Evolutionary conservation across 2,113 vertebrate species (phyloP).

Genomic region (Thamnophis sirtalis): DNA sequence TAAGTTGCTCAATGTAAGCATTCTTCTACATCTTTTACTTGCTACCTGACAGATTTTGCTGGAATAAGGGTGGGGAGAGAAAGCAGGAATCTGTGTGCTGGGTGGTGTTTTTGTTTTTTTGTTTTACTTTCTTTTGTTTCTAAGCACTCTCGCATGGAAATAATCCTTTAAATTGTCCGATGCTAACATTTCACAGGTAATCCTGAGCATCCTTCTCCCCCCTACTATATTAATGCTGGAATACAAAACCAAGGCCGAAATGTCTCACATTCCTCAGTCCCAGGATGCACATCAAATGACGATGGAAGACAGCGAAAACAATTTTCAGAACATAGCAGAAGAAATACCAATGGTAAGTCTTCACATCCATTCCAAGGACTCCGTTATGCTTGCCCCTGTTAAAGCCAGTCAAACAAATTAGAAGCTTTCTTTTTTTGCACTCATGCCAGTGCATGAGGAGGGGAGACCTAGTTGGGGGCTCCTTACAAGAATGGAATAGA

Average conservation of each 20-base stretch:
- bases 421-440: neutral
- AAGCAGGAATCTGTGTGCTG: constrained; percentile 21
- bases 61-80: neutral
- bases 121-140: neutral
- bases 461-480: no score
- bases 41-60: constrained; percentile 31
- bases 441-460: no score
- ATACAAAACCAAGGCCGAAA: constrained; percentile 98
- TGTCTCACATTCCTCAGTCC: constrained; percentile 98
- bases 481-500: no score
- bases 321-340: constrained; percentile 84
- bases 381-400: neutral
- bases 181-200: constrained; percentile 79
- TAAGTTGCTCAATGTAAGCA: neutral
- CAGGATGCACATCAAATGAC: constrained; percentile 97
- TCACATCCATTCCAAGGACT: neutral
- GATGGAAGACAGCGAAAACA: constrained; percentile 98
- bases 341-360: constrained; percentile 89
- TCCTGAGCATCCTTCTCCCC: constrained; percentile 93
- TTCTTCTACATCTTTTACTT: neutral
- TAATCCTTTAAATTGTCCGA: neutral
- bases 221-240: constrained; percentile 94
- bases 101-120: neutral
- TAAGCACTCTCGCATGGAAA: neutral
- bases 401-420: neutral